phyloP scores from a whole-genome alignment of 1,140 invertebrate species.

The Propsilocerus akamusi region DNA sequence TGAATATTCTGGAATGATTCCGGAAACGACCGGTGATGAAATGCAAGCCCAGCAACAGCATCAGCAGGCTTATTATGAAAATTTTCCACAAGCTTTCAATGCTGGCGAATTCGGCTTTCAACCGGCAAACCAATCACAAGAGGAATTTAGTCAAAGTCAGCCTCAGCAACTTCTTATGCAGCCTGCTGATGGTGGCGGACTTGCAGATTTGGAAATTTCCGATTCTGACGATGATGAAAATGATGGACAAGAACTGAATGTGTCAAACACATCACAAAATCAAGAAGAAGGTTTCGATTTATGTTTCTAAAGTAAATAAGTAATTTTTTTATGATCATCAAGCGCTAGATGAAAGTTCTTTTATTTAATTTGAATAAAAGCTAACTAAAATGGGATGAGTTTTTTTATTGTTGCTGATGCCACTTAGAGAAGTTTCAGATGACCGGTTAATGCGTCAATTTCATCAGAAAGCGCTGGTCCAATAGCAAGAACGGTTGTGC shows the following conservation, averaged over 20 bases:
- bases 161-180: not conserved
- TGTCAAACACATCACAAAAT: conserved; percentile 14
- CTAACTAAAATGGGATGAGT: too few relatives aligned
- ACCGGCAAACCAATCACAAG: not conserved
- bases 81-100: not conserved
- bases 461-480: conserved; percentile 62
- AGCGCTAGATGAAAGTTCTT: too few relatives aligned
- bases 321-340: too few relatives aligned
- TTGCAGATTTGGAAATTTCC: conserved; percentile 1
- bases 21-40: not conserved
- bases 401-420: too few relatives aligned
- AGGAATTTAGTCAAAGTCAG: not conserved
- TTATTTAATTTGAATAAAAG: too few relatives aligned
- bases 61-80: not conserved
- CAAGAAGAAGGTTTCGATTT: conserved; percentile 16
- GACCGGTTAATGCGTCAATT: conserved; percentile 69
- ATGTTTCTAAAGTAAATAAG: not conserved
- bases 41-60: not conserved
- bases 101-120: not conserved
- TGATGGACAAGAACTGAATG: too few relatives aligned
- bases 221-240: not conserved
- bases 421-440: conserved; percentile 63
- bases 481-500: conserved; percentile 72
- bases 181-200: not conserved
- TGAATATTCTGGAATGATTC: not conserved